These are phyloP conservation scores for Actinostola sp. DNA, from an alignment of 92 coral and sea anemone genomes.

Conservation along the genomic window DNA sequence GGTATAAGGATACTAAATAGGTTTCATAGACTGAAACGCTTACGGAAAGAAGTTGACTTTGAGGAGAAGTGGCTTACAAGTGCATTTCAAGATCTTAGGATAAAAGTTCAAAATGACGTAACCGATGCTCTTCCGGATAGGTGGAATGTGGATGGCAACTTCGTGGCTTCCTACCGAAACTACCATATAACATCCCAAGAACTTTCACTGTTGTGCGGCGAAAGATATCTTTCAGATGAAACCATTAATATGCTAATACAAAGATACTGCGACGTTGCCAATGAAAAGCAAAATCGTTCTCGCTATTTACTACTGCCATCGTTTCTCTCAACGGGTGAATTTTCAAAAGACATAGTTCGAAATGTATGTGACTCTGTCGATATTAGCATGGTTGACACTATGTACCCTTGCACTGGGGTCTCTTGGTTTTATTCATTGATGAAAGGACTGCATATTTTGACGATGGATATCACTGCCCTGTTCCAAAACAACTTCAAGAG, in stretches of 20 bases:
- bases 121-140: constrained; percentile 28
- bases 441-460: constrained; percentile 32
- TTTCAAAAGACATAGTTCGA: constrained; percentile 1
- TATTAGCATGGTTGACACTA: constrained; percentile 17
- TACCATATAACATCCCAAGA: constrained; percentile 28
- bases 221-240: constrained; percentile 47
- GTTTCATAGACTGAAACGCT: constrained; percentile 32
- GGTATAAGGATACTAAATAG: constrained; percentile 31
- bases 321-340: constrained; percentile 29
- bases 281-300: constrained; percentile 6
- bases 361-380: neutral
- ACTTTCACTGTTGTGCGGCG: constrained; percentile 42
- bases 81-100: constrained; percentile 20
- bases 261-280: constrained; percentile 28
- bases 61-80: constrained; percentile 41
- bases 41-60: constrained; percentile 23
- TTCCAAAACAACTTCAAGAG: constrained; percentile 10
- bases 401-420: constrained; percentile 61
- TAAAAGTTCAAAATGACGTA: neutral
- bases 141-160: constrained; percentile 27
- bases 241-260: constrained; percentile 30
- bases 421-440: constrained; percentile 21
- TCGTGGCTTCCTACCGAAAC: constrained; percentile 14
- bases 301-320: constrained; percentile 20
- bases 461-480: constrained; percentile 44